A percentile compares a stretch with the other conserved stretches of the same genome.
Evolutionary conservation across 2,888 invertebrate species (phyloP).

Genomic region (Trachelus tabidus): DNA sequence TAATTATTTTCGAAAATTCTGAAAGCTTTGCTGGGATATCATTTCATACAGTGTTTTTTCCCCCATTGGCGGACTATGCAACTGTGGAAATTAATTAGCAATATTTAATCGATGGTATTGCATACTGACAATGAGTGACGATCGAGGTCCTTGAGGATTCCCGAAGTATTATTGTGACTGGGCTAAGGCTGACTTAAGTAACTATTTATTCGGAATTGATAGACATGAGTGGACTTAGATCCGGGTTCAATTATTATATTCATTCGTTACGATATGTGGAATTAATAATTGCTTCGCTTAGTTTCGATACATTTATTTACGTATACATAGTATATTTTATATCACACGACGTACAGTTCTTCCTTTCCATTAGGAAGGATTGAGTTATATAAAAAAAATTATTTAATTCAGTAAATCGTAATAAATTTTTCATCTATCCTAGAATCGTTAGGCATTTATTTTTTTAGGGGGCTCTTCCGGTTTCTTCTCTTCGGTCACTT

Average conservation of each 20-base stretch:
- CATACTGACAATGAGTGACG: slow-evolving; percentile 19
- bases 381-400: neutral
- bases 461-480: neutral
- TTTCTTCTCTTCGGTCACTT: neutral
- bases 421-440: neutral
- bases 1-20: neutral
- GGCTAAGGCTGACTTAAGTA: slow-evolving; percentile 30
- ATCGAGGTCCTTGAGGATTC: slow-evolving; percentile 40
- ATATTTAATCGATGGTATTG: neutral
- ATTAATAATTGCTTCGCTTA: neutral
- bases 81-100: neutral
- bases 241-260: neutral
- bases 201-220: slow-evolving; percentile 20
- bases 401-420: neutral
- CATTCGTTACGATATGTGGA: neutral
- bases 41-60: neutral
- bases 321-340: neutral
- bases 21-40: neutral
- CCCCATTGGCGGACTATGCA: neutral
- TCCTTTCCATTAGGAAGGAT: neutral
- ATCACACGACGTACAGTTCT: neutral
- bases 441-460: neutral
- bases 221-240: slow-evolving; percentile 10
- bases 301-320: neutral
- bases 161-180: slow-evolving; percentile 32